phyloP scores from a whole-genome alignment of 2,888 invertebrate species.

The Cheilosia grossa region DNA sequence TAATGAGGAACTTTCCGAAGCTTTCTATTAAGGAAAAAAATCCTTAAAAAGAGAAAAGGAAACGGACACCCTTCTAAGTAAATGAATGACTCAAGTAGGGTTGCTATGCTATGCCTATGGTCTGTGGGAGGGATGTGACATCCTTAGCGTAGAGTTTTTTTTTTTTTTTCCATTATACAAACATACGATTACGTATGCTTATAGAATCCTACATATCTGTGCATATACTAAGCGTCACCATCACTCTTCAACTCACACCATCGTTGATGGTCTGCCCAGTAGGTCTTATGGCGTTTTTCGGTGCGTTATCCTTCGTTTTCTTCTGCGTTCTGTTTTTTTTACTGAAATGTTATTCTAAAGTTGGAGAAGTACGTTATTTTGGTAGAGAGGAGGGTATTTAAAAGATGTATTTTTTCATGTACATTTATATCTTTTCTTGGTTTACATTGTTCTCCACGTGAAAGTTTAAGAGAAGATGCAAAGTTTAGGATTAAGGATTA shows the following conservation, averaged over 20 bases:
- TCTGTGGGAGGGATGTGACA: conserved; percentile 4
- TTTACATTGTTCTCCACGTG: not conserved
- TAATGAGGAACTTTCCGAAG: conserved; percentile 13
- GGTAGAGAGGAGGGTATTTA: conserved; percentile 50
- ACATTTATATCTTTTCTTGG: not conserved
- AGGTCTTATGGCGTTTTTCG: not conserved
- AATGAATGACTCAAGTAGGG: conserved; percentile 11
- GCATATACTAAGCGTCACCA: conserved; percentile 14
- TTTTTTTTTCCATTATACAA: not conserved
- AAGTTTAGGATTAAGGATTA: too few relatives aligned
- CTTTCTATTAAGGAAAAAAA: not conserved
- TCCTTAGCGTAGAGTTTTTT: conserved; percentile 1
- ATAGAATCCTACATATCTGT: not conserved
- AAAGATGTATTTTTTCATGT: conserved; percentile 16
- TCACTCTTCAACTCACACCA: not conserved
- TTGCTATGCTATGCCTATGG: not conserved
- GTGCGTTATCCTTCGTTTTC: conserved; percentile 2
- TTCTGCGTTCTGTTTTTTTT: conserved; percentile 5
- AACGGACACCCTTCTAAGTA: conserved; percentile 8
- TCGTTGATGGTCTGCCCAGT: not conserved
- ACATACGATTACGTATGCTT: not conserved
- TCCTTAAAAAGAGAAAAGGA: not conserved
- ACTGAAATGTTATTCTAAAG: conserved; percentile 26
- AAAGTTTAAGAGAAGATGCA: too few relatives aligned
- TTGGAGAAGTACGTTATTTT: conserved; percentile 58